Conservation (phyloP, 2,113 vertebrate species). For the Carollia perspicillata region DNA sequence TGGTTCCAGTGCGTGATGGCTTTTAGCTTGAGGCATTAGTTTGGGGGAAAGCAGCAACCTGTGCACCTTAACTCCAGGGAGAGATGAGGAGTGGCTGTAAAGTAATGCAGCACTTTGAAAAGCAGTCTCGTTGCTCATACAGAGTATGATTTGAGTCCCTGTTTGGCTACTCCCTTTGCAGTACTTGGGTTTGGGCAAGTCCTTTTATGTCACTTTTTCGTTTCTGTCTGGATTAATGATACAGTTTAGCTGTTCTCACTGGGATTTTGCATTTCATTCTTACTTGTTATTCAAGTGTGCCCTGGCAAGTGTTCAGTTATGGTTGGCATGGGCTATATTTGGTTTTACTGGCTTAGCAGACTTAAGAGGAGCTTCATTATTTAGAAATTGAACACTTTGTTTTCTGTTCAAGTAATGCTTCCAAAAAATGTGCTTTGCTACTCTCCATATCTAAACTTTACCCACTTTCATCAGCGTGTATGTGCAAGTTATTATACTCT, state of each 20-base stretch:
- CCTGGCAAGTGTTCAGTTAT: constrained; percentile 54
- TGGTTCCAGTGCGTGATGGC: no score
- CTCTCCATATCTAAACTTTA: constrained; percentile 25
- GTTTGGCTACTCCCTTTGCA: neutral
- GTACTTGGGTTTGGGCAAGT: neutral
- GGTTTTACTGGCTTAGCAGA: constrained; percentile 46
- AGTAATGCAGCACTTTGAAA: neutral
- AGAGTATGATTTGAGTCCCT: neutral
- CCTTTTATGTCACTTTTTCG: neutral
- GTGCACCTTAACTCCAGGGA: neutral
- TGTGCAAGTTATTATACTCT: neutral
- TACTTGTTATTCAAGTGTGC: constrained; percentile 30
- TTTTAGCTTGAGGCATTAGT: neutral
- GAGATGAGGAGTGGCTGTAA: neutral
- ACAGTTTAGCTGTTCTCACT: neutral
- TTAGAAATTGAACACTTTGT: constrained; percentile 60
- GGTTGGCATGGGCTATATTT: constrained; percentile 60
- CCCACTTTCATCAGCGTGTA: neutral
- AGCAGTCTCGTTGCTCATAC: neutral
- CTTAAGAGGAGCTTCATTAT: constrained; percentile 54
- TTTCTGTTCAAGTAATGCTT: constrained; percentile 57
- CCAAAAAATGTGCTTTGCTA: neutral
- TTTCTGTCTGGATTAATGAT: neutral
- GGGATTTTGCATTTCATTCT: constrained; percentile 27
- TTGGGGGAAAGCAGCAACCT: neutral